phyloP scores from a whole-genome alignment of 2,113 vertebrate species.

The Ceratotherium simum region DNA sequence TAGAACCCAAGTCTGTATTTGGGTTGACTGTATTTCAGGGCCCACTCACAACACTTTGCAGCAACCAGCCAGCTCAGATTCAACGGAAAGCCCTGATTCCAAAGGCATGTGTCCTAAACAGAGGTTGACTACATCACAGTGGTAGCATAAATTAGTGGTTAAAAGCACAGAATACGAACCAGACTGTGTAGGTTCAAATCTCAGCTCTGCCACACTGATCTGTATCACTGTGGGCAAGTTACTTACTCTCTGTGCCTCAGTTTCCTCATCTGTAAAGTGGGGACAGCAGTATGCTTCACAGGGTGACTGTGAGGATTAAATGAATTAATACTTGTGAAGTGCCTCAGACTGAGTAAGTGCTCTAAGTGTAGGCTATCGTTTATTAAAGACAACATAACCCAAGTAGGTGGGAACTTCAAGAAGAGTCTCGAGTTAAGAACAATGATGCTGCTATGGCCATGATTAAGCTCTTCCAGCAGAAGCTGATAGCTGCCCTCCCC shows the following conservation, averaged over 20 bases:
- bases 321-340: not conserved
- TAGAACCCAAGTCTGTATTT: not conserved
- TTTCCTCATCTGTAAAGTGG: not conserved
- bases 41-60: not conserved
- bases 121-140: not conserved
- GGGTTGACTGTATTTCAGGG: constrained; percentile 21
- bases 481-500: not conserved
- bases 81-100: not conserved
- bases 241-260: not conserved
- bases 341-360: not conserved
- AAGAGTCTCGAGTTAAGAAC: not conserved
- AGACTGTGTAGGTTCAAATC: not conserved
- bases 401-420: not conserved
- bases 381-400: not conserved
- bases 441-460: not conserved
- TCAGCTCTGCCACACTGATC: not conserved
- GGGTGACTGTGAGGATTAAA: not conserved
- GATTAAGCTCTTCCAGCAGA: not conserved
- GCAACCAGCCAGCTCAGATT: not conserved
- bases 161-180: not conserved
- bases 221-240: not conserved
- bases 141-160: not conserved
- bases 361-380: not conserved
- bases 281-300: not conserved
- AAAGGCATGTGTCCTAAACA: not conserved